phyloP scores from a whole-genome alignment of 2,888 invertebrate species.

The Zonitis immaculata region DNA sequence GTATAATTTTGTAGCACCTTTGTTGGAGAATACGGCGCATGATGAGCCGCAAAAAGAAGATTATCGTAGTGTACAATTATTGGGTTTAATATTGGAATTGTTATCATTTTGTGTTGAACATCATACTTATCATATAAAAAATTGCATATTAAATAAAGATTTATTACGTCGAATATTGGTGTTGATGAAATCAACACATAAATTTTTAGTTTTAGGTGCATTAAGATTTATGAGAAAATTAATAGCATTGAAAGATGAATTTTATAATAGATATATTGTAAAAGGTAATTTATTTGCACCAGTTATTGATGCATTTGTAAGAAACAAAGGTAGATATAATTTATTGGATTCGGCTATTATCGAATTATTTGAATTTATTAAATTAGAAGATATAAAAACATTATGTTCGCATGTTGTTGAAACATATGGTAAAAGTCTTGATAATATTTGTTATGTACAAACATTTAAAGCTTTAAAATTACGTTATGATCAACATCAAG shows the following conservation, averaged over 20 bases:
- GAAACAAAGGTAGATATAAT: slow-evolving; percentile 97
- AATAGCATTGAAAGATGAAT: slow-evolving; percentile 96
- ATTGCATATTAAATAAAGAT: slow-evolving; percentile 96
- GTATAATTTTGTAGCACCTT: slow-evolving; percentile 78
- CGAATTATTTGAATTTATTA: slow-evolving; percentile 99
- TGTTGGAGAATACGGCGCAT: slow-evolving; percentile 86
- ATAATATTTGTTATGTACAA: slow-evolving; percentile 95
- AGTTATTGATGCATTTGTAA: slow-evolving; percentile 92
- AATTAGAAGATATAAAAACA: slow-evolving; percentile 86
- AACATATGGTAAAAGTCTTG: slow-evolving; percentile 90
- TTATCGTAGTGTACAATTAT: slow-evolving; percentile 92
- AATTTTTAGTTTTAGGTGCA: slow-evolving; percentile 94
- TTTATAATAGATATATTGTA: slow-evolving; percentile 89
- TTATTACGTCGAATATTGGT: slow-evolving; percentile 91
- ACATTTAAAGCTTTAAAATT: slow-evolving; percentile 91
- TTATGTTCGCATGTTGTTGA: slow-evolving; percentile 92
- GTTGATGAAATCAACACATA: slow-evolving; percentile 94
- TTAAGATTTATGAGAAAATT: slow-evolving; percentile 96
- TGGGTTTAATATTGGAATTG: slow-evolving; percentile 91
- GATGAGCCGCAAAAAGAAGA: slow-evolving; percentile 91
- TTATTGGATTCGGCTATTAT: slow-evolving; percentile 97
- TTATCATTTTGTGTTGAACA: slow-evolving; percentile 98
- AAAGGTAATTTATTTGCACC: slow-evolving; percentile 93
- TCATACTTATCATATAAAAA: slow-evolving; percentile 98
- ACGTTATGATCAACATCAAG: slow-evolving; percentile 88